Conservation (phyloP, 2,888 invertebrate species). For the Bombylius major region DNA sequence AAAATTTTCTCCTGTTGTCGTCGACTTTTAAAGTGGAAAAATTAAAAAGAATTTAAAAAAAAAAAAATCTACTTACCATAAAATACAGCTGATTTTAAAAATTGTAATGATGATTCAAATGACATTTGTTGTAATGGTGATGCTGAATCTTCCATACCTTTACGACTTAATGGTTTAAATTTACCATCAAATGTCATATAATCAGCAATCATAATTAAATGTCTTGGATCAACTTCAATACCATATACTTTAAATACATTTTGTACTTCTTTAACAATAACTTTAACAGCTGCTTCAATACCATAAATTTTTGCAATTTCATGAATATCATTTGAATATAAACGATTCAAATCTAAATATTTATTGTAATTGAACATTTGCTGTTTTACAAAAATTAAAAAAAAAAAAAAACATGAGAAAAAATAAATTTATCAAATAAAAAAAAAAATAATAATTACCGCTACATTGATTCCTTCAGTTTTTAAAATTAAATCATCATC, state of each 20-base stretch:
- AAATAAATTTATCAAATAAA: background rate
- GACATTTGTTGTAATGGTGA: slow-evolving; percentile 97
- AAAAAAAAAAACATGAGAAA: background rate
- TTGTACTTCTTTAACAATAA: slow-evolving; percentile 86
- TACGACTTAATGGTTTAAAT: slow-evolving; percentile 80
- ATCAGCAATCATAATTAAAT: slow-evolving; percentile 85
- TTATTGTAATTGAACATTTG: slow-evolving; percentile 78
- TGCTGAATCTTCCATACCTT: slow-evolving; percentile 78
- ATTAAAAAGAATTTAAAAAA: background rate
- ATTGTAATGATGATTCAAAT: slow-evolving; percentile 85
- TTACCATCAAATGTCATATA: slow-evolving; percentile 94
- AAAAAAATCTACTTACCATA: slow-evolving; percentile 15
- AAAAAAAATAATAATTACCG: slow-evolving; percentile 34
- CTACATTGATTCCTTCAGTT: slow-evolving; percentile 92
- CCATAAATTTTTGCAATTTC: slow-evolving; percentile 83
- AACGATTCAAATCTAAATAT: slow-evolving; percentile 61
- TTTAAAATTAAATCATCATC: slow-evolving; percentile 55
- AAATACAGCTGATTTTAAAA: slow-evolving; percentile 60
- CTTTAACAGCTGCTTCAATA: slow-evolving; percentile 87
- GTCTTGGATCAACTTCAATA: slow-evolving; percentile 87
- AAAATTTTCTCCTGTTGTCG: background rate
- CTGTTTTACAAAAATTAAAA: slow-evolving; percentile 26
- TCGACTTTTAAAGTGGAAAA: background rate
- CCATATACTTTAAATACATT: slow-evolving; percentile 96
- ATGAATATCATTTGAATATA: slow-evolving; percentile 92